These are phyloP conservation scores for Syngnathus acus DNA, from an alignment of 2,797 vertebrate species.

Conservation along the genomic window DNA sequence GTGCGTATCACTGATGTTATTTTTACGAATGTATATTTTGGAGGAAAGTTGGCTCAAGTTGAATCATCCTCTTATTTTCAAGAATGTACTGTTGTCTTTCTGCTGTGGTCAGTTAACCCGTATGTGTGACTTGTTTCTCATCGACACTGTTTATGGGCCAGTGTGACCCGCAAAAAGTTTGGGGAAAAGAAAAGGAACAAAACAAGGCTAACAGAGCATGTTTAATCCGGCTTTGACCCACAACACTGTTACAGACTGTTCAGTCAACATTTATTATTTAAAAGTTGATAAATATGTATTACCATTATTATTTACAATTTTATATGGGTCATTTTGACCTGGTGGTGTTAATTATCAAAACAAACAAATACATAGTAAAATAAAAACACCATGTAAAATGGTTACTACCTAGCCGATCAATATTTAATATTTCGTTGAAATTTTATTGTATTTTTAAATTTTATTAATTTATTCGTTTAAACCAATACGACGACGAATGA, in stretches of 20 bases:
- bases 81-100: slow-evolving; percentile 24
- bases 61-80: background rate
- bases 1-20: background rate
- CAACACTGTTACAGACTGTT: too few relatives aligned
- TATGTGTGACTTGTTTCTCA: background rate
- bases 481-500: background rate
- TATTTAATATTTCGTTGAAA: too few relatives aligned
- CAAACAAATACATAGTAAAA: too few relatives aligned
- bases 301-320: too few relatives aligned
- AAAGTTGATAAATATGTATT: too few relatives aligned
- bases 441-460: too few relatives aligned
- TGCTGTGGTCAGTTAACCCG: slow-evolving; percentile 15
- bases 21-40: background rate
- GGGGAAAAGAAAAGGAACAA: background rate
- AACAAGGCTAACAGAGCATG: background rate
- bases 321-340: too few relatives aligned
- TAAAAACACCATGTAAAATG: too few relatives aligned
- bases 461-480: background rate
- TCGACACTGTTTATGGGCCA: background rate
- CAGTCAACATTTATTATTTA: too few relatives aligned
- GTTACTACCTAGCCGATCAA: too few relatives aligned
- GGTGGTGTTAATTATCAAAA: too few relatives aligned
- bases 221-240: background rate
- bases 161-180: background rate
- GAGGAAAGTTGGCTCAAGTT: background rate